A percentile compares a stretch with the other conserved stretches of the same genome.
Evolutionary conservation across 2,797 vertebrate genomes (phyloP).

Genomic region (Typhlichthys eigenmanni): DNA sequence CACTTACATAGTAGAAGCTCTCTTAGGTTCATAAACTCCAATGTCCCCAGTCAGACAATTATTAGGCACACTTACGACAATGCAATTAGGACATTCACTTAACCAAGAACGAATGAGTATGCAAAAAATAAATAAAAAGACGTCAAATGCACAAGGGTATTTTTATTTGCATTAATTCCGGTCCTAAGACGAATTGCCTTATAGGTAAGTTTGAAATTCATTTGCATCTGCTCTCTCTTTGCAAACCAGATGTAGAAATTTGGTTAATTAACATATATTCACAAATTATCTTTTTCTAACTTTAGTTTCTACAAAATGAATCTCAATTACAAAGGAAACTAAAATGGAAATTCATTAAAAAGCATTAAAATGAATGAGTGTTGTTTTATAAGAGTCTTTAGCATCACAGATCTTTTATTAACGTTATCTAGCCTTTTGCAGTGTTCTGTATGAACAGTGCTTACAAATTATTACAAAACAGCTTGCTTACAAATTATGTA

Average conservation of each 20-base stretch:
- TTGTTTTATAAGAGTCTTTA: conserved; percentile 69
- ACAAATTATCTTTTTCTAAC: conserved; percentile 79
- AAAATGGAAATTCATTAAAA: conserved; percentile 60
- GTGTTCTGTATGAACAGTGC: conserved; percentile 56
- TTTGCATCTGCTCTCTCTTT: conserved; percentile 59
- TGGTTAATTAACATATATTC: conserved; percentile 77
- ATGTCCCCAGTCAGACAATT: conserved; percentile 76
- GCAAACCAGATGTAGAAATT: conserved; percentile 54
- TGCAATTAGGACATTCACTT: conserved; percentile 71
- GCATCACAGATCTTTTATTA: conserved; percentile 69
- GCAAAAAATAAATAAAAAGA: conserved; percentile 64
- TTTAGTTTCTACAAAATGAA: conserved; percentile 70
- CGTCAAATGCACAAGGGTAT: conserved; percentile 64
- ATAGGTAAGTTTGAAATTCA: conserved; percentile 78
- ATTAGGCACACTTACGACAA: conserved; percentile 75
- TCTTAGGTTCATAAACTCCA: conserved; percentile 68
- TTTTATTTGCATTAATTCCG: conserved; percentile 72
- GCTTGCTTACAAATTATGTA: conserved; percentile 62
- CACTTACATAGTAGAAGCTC: conserved; percentile 48
- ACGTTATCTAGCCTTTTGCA: conserved; percentile 58
- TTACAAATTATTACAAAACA: conserved; percentile 57
- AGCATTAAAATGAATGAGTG: conserved; percentile 76
- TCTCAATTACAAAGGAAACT: conserved; percentile 69
- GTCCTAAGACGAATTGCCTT: conserved; percentile 63
- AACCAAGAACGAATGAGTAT: conserved; percentile 72